These are phyloP conservation scores for Paralvinella palmiformis DNA, from an alignment of 1,140 invertebrate genomes.

Conservation along the genomic window DNA sequence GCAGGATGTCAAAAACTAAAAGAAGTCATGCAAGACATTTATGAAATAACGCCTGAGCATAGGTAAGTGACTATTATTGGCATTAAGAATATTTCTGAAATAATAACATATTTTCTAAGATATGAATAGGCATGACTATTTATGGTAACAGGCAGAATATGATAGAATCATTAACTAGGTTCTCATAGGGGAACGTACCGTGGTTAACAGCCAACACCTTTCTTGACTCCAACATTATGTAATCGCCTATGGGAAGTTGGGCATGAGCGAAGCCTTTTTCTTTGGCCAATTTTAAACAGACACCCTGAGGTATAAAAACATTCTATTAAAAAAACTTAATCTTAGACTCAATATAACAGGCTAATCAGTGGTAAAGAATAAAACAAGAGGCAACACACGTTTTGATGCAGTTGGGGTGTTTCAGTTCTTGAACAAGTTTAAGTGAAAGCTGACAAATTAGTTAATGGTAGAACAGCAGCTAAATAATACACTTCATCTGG, in stretches of 20 bases:
- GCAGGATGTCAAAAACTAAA: slow-evolving; percentile 87
- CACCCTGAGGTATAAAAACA: slow-evolving; percentile 58
- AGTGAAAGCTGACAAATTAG: no score
- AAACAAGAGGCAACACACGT: no score
- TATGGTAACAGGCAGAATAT: not conserved
- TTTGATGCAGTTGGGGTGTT: no score
- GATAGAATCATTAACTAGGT: not conserved
- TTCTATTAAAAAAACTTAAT: slow-evolving; percentile 11
- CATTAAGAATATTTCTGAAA: no score
- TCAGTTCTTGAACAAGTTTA: no score
- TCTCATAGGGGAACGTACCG: slow-evolving; percentile 57
- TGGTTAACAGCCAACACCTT: slow-evolving; percentile 95
- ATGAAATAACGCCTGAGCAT: not conserved
- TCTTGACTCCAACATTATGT: slow-evolving; percentile 85
- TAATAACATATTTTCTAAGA: no score
- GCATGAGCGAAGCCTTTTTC: slow-evolving; percentile 75
- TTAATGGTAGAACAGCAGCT: no score
- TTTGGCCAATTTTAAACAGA: slow-evolving; percentile 74
- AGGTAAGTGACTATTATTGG: not conserved
- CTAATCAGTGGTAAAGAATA: no score
- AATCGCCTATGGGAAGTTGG: slow-evolving; percentile 81
- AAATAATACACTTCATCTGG: no score
- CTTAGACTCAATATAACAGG: not conserved
- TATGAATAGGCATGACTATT: no score
- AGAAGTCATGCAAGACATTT: slow-evolving; percentile 33